Evolutionary conservation across 2,113 vertebrate species (phyloP), one percentile per base, ranked within the genome.

Genomic region (Leptobrachium leishanense): DNA sequence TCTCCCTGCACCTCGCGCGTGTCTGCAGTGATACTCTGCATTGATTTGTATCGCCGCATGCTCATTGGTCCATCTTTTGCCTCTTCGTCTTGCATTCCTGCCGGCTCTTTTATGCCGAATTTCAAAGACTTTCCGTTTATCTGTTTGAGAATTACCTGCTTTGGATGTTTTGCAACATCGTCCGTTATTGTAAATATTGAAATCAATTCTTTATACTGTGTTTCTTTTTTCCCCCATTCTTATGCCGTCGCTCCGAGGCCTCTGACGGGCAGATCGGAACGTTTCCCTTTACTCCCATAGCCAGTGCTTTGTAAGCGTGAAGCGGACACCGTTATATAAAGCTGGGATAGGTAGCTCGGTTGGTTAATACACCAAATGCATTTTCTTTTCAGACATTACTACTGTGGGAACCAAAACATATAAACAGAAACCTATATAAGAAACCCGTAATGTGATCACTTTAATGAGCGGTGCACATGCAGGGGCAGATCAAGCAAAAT

Each of bases 121-220:
- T 84, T 67, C 77, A 87, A 85, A 83, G 83, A 85, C 83, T 10
- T 70, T 82, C 82, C 70, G 82, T 72, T 83, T 87, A 86, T 86
- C 81, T 88, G 84, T 88, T 31, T 88, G 84, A 85, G 87, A 87
- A 85, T 89, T 87, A 86, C 70, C 80, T 90, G 84, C 81, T 87
- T 90, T 82, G 86, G 85, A 86, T 85, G 86, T 84, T 83, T 84
- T 73, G 69, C 82, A 75, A 75, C 76, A 1, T 70, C 76, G 69
- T 84, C 83, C 77, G 86, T 82, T 50, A 84, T 88, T 88, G 81
- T 76, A 44, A 76, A 70, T 68, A 65, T 2, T 0, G 84, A 85
- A 15, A 59, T 59, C 8, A 50, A 50, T 50, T 50, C 46, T 50
- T 8, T 50, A 5, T 50, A 5, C 3, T 59, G 55, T 1, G 13